Percentiles rank a stretch among this genome's conserved stretches.
phyloP scores from a whole-genome alignment of 2,888 invertebrate species.

The Zaprionus obscuricornis region DNA sequence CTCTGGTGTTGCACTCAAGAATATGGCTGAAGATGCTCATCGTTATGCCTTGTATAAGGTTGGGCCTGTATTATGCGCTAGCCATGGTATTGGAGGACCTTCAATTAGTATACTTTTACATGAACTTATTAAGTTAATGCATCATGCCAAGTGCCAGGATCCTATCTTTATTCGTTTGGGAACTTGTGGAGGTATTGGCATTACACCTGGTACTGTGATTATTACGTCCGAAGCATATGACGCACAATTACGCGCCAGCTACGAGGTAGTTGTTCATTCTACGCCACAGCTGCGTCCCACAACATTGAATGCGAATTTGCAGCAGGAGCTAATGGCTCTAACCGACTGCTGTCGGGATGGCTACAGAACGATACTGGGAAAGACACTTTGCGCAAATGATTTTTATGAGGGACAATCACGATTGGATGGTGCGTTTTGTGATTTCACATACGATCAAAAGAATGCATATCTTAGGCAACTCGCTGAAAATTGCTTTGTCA shows the following conservation, averaged over 20 bases:
- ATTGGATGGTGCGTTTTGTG: slow-evolving; percentile 97
- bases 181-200: slow-evolving; percentile 95
- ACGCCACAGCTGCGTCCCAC: slow-evolving; percentile 90
- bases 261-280: slow-evolving; percentile 90
- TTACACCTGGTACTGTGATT: slow-evolving; percentile 95
- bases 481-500: slow-evolving; percentile 90
- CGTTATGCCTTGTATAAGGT: slow-evolving; percentile 97
- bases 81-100: slow-evolving; percentile 97
- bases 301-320: slow-evolving; percentile 89
- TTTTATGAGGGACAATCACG: slow-evolving; percentile 96
- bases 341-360: slow-evolving; percentile 87
- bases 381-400: slow-evolving; percentile 97
- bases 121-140: slow-evolving; percentile 96
- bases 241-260: slow-evolving; percentile 89
- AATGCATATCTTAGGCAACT: slow-evolving; percentile 90
- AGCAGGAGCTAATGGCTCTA: slow-evolving; percentile 89
- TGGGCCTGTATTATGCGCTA: slow-evolving; percentile 73
- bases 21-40: slow-evolving; percentile 94
- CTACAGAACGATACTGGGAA: slow-evolving; percentile 92
- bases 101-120: slow-evolving; percentile 96
- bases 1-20: slow-evolving; percentile 91
- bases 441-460: slow-evolving; percentile 92
- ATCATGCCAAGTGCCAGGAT: slow-evolving; percentile 91
- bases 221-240: slow-evolving; percentile 95
- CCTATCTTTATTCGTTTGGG: slow-evolving; percentile 95